Evolutionary conservation across 2,113 vertebrate species (phyloP).

Genomic region (Bambusicola thoracicus): DNA sequence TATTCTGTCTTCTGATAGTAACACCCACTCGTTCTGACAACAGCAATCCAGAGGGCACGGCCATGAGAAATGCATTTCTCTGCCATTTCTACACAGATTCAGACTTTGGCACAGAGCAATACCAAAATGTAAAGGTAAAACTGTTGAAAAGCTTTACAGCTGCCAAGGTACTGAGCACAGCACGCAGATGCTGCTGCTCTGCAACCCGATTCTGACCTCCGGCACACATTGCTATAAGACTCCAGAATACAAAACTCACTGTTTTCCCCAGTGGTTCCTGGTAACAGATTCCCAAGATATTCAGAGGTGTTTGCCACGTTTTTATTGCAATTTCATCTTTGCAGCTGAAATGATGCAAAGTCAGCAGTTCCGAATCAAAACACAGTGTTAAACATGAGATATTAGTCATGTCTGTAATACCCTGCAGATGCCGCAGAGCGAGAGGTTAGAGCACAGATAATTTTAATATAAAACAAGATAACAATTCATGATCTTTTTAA

Average conservation of each 20-base stretch:
- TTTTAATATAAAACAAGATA: background rate
- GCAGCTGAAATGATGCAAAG: background rate
- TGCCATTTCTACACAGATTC: background rate
- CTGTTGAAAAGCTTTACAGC: background rate
- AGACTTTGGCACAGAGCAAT: background rate
- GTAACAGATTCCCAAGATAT: background rate
- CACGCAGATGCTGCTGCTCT: background rate
- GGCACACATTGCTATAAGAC: background rate
- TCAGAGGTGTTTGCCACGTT: background rate
- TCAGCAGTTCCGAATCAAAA: background rate
- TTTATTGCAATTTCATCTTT: background rate
- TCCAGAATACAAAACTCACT: background rate
- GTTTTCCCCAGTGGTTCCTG: fast-evolving
- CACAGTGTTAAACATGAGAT: background rate
- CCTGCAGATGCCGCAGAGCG: background rate
- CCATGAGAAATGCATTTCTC: slow-evolving; percentile 7
- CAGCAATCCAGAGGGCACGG: slow-evolving; percentile 24
- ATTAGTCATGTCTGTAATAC: background rate
- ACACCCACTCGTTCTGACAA: slow-evolving; percentile 57
- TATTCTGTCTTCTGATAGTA: slow-evolving; percentile 27
- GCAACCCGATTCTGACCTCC: background rate
- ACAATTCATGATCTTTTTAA: background rate
- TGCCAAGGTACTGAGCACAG: background rate
- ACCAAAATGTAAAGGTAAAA: background rate
- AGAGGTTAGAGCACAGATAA: background rate